Conservation (phyloP, 2,888 invertebrate genomes). For the Heliconius sara region DNA sequence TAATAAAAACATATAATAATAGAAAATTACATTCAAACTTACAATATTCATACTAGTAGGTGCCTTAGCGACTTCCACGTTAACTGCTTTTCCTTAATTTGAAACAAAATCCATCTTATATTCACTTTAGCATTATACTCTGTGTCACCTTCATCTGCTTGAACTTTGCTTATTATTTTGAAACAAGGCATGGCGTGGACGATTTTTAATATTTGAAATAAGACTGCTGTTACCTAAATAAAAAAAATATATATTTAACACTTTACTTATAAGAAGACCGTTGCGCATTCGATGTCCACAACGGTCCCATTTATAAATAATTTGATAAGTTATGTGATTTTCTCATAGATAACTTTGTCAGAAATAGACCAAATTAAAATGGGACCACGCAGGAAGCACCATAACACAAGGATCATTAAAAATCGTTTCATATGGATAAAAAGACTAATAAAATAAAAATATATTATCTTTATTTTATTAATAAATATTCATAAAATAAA, state of each 20-base stretch:
- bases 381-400: too few relatives aligned
- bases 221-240: constrained; percentile 78
- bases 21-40: constrained; percentile 60
- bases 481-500: too few relatives aligned
- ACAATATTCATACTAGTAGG: constrained; percentile 88
- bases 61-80: constrained; percentile 90
- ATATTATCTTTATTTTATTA: too few relatives aligned
- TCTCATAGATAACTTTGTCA: too few relatives aligned
- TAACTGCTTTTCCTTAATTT: constrained; percentile 89
- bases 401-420: too few relatives aligned
- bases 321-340: too few relatives aligned
- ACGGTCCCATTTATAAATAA: too few relatives aligned
- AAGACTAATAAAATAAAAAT: too few relatives aligned
- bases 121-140: constrained; percentile 83
- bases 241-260: not conserved
- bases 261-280: too few relatives aligned
- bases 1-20: not conserved
- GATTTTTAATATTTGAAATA: constrained; percentile 83
- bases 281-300: too few relatives aligned
- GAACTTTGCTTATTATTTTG: constrained; percentile 58
- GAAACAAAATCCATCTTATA: constrained; percentile 89
- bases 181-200: constrained; percentile 65
- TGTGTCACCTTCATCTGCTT: constrained; percentile 61
- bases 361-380: too few relatives aligned
- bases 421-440: too few relatives aligned